Conservation (phyloP, 2,888 invertebrate genomes). For the Smittia aterrima region DNA sequence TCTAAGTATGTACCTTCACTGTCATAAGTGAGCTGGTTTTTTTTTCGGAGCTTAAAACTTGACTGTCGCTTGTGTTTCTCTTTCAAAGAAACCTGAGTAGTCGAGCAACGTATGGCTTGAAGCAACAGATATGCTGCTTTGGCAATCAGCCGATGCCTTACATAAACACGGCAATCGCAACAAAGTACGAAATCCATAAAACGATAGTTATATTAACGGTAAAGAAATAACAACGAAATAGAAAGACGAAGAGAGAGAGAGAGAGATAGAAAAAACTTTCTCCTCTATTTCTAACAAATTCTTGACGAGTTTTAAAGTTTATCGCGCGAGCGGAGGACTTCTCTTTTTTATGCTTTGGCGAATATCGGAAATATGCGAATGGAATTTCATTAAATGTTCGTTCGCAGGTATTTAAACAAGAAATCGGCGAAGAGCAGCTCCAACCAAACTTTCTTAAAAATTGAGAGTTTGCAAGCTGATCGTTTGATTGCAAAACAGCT, state of each 20-base stretch:
- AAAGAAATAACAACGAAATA: slow-evolving; percentile 40
- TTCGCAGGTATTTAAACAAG: background rate
- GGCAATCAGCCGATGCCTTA: slow-evolving; percentile 30
- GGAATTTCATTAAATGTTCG: slow-evolving; percentile 30
- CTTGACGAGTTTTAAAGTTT: slow-evolving; percentile 1
- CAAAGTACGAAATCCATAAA: slow-evolving; percentile 29
- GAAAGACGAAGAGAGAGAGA: background rate
- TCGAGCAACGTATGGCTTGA: background rate
- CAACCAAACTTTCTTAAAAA: background rate
- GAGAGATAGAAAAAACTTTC: slow-evolving; percentile 35
- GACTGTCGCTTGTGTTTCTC: background rate
- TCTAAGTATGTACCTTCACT: background rate
- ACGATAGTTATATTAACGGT: slow-evolving; percentile 38
- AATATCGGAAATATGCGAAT: slow-evolving; percentile 24
- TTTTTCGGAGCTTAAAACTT: background rate
- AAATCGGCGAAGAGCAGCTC: background rate
- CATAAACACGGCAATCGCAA: slow-evolving; percentile 28
- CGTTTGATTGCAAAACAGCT: background rate
- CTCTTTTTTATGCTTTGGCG: background rate
- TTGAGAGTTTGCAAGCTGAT: background rate
- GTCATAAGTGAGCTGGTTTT: background rate
- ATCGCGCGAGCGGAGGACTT: background rate
- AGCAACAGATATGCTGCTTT: slow-evolving; percentile 21
- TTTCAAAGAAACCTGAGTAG: no score
- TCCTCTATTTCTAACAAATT: slow-evolving; percentile 34